Evolutionary conservation across 2,888 invertebrate species (phyloP).

Genomic region (Pterostichus niger): DNA sequence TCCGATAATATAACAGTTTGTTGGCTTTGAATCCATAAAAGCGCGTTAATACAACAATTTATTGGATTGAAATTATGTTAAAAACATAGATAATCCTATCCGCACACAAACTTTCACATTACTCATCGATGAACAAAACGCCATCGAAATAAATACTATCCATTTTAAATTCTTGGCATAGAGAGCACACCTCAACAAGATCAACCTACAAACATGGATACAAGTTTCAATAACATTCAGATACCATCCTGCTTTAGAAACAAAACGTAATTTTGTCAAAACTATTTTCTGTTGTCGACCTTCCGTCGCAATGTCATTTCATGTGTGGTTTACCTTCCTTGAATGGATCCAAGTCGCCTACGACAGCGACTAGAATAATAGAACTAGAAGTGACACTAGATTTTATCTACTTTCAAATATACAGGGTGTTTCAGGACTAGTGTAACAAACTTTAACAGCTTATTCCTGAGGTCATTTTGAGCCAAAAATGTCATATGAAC

Average conservation of each 20-base stretch:
- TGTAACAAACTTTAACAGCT: too few relatives aligned
- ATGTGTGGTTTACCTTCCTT: conserved; percentile 55
- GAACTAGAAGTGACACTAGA: background rate
- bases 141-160: conserved; percentile 4
- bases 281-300: conserved; percentile 29
- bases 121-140: background rate
- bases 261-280: background rate
- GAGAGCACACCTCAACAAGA: conserved; percentile 25
- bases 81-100: background rate
- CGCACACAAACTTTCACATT: background rate
- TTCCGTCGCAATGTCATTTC: conserved; percentile 58
- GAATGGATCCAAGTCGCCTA: conserved; percentile 37
- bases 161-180: conserved; percentile 11
- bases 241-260: background rate
- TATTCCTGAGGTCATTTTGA: too few relatives aligned
- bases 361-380: background rate
- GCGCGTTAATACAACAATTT: background rate
- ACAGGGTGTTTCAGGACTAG: too few relatives aligned
- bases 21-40: conserved; percentile 4
- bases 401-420: background rate
- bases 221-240: background rate
- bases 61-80: background rate
- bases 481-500: too few relatives aligned
- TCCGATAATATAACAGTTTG: background rate
- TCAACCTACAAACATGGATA: conserved; percentile 17